These are phyloP conservation scores for Oxygymnocypris stewartii DNA, from an alignment of 2,113 vertebrate genomes.

Conservation along the genomic window DNA sequence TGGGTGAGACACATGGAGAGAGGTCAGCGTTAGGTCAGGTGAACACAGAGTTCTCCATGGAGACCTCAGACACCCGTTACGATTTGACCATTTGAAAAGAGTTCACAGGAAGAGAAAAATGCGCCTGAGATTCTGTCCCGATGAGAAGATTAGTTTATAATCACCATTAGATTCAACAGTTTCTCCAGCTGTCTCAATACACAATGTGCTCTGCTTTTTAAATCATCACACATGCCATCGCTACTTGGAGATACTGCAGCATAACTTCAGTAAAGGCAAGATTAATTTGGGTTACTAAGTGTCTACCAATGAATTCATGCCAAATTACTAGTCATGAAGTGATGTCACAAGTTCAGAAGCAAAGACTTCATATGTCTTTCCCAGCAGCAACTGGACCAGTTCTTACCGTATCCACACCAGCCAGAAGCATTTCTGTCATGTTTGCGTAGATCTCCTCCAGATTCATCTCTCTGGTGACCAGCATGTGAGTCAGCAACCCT, in stretches of 20 bases:
- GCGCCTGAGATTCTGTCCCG: not conserved
- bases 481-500: conserved; percentile 85
- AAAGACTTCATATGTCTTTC: not conserved
- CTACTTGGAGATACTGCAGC: not conserved
- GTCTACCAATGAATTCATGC: not conserved
- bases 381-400: not conserved
- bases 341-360: not conserved
- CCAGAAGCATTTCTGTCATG: conserved; percentile 91
- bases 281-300: not conserved
- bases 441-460: conserved; percentile 94
- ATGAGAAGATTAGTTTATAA: not conserved
- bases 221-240: not conserved
- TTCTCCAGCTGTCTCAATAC: conserved; percentile 41
- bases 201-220: conserved; percentile 17
- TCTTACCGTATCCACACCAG: conserved; percentile 88
- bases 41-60: not conserved
- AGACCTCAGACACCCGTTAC: conserved; percentile 56
- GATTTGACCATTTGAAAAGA: conserved; percentile 64
- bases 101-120: conserved; percentile 61
- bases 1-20: conserved; percentile 14
- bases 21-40: conserved; percentile 4
- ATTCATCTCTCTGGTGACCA: conserved; percentile 83
- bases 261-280: not conserved
- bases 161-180: conserved; percentile 29
- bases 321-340: not conserved